Conservation (phyloP, 2,888 invertebrate species). For the Acanthosoma haemorrhoidale region DNA sequence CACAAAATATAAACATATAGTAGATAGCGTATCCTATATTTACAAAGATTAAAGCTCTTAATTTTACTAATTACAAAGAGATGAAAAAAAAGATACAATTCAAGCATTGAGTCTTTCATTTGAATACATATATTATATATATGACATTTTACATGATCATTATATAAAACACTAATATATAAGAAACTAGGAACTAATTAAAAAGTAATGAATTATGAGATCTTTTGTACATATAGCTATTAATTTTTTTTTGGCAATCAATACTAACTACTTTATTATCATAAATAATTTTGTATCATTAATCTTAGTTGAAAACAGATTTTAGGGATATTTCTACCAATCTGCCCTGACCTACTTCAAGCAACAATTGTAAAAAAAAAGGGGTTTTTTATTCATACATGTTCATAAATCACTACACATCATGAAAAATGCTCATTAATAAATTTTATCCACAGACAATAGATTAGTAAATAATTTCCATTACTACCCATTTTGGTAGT, state of each 20-base stretch:
- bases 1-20: neutral
- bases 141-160: neutral
- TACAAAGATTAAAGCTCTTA: conserved; percentile 7
- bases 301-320: too few species aligned
- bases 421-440: neutral
- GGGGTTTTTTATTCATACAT: neutral
- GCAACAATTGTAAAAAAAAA: neutral
- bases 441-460: neutral
- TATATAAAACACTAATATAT: neutral
- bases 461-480: too few species aligned
- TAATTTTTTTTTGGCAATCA: too few species aligned
- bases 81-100: neutral
- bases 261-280: too few species aligned
- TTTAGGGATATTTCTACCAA: neutral
- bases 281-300: too few species aligned
- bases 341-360: neutral
- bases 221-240: neutral
- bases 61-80: neutral
- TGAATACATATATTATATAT: neutral
- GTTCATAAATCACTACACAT: neutral
- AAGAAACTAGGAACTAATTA: neutral
- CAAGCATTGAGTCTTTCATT: neutral
- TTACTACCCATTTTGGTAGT: neutral
- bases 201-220: conserved; percentile 1
- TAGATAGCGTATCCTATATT: neutral